Conservation (phyloP, 2,888 invertebrate genomes). For the Rhingia rostrata region DNA sequence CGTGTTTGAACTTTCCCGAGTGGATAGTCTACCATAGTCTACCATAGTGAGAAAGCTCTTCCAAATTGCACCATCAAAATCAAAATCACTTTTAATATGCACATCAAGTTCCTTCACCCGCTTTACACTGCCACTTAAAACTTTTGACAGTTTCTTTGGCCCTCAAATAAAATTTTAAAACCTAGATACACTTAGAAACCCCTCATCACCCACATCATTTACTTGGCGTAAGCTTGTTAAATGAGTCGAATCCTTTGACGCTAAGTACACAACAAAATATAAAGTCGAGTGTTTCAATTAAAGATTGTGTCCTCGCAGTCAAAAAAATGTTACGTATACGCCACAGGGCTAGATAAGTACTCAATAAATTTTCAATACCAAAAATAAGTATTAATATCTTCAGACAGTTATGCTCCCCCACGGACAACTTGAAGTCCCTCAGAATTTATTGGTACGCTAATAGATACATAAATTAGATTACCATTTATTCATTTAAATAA, state of each 20-base stretch:
- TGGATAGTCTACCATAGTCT: too few relatives aligned
- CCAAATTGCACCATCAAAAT: too few relatives aligned
- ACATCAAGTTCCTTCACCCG: background rate
- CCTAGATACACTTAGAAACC: background rate
- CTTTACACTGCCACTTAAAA: background rate
- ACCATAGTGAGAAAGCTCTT: too few relatives aligned
- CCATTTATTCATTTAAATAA: slow-evolving; percentile 71
- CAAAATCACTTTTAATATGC: too few relatives aligned
- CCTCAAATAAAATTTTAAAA: too few relatives aligned
- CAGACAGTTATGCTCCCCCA: background rate
- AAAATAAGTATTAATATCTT: slow-evolving; percentile 15
- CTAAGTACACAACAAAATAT: slow-evolving; percentile 29
- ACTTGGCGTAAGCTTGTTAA: slow-evolving; percentile 2
- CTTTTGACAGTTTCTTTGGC: slow-evolving; percentile 19
- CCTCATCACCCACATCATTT: background rate
- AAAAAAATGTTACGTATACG: slow-evolving; percentile 48
- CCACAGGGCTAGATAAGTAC: slow-evolving; percentile 8
- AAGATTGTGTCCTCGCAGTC: slow-evolving; percentile 22
- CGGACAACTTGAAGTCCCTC: slow-evolving; percentile 12
- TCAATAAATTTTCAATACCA: slow-evolving; percentile 42
- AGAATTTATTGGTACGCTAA: slow-evolving; percentile 63
- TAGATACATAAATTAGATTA: slow-evolving; percentile 64
- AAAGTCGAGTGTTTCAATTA: slow-evolving; percentile 41
- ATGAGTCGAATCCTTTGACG: slow-evolving; percentile 47
- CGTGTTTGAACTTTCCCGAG: too few relatives aligned